Percentiles rank a stretch among this genome's conserved stretches.
phyloP scores from a whole-genome alignment of 2,888 invertebrate species.

The Boloria selene region DNA sequence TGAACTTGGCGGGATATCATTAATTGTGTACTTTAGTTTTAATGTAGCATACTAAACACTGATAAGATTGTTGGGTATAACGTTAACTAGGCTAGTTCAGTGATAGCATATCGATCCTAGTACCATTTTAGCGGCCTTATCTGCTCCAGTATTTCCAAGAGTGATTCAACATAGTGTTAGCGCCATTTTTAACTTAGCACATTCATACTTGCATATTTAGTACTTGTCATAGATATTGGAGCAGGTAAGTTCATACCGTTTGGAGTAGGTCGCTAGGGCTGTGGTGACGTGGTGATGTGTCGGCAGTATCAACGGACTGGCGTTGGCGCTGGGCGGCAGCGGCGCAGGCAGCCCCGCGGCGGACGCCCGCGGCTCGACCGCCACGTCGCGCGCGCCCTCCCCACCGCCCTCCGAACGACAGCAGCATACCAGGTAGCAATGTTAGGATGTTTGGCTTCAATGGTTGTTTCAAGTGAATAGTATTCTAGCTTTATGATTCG shows the following conservation, averaged over 20 bases:
- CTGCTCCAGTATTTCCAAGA: conserved; percentile 62
- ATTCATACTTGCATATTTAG: conserved; percentile 8
- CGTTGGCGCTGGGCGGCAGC: conserved; percentile 80
- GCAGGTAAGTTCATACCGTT: conserved; percentile 64
- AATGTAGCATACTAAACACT: conserved; percentile 46
- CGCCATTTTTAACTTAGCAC: conserved; percentile 3
- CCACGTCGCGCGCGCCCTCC: conserved; percentile 74
- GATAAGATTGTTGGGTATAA: conserved; percentile 49
- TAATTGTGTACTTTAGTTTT: conserved; percentile 47
- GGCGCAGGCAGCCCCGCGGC: conserved; percentile 68
- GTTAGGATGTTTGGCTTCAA: conserved; percentile 60
- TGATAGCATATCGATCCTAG: conserved; percentile 54
- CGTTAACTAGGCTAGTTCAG: conserved; percentile 50
- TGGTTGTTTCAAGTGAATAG: conserved; percentile 59
- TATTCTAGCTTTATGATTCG: conserved; percentile 46
- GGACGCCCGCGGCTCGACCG: conserved; percentile 65
- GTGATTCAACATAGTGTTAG: conserved; percentile 26
- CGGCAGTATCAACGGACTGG: conserved; percentile 82
- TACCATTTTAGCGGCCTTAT: conserved; percentile 62
- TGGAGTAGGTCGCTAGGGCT: conserved; percentile 66
- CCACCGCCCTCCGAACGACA: conserved; percentile 75
- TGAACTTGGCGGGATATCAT: conserved; percentile 67
- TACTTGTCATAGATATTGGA: conserved; percentile 51
- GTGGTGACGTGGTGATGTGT: conserved; percentile 81
- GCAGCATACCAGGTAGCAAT: conserved; percentile 77